These are phyloP conservation scores for Synergus umbraculus DNA, from an alignment of 2,888 invertebrate species.

Conservation along the genomic window DNA sequence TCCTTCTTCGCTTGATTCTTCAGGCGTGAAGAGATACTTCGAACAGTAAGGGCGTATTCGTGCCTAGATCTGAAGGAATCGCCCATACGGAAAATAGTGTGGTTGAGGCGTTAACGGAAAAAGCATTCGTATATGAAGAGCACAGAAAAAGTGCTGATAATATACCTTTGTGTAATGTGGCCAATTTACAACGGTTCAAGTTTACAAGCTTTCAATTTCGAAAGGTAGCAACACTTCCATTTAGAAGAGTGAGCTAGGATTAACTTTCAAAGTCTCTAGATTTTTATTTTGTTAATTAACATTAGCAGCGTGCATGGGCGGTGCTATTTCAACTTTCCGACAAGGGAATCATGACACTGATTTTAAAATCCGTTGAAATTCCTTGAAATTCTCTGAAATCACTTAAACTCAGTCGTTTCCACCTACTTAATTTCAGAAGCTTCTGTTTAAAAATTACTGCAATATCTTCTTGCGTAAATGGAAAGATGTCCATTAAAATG, in stretches of 20 bases:
- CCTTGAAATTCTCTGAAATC: no score
- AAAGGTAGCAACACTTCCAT: neutral
- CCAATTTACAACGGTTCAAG: neutral
- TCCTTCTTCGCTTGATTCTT: conserved; percentile 56
- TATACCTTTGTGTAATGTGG: neutral
- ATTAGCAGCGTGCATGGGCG: no score
- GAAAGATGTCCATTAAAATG: conserved; percentile 30
- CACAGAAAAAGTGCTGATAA: neutral
- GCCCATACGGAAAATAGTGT: conserved; percentile 21
- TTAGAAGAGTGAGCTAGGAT: neutral
- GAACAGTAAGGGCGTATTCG: conserved; percentile 49
- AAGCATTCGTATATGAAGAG: neutral
- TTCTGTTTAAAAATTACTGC: conserved; percentile 11
- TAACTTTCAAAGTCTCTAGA: neutral
- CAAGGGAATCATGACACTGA: no score
- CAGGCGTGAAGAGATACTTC: conserved; percentile 57
- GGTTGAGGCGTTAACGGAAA: conserved; percentile 24
- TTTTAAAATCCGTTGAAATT: no score
- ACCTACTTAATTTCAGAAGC: neutral
- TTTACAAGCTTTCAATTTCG: conserved; percentile 6
- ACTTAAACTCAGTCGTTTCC: neutral
- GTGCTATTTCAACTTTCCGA: no score
- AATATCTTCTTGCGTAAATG: neutral
- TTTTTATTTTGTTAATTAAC: neutral
- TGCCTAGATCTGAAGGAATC: conserved; percentile 6